Base-by-base conservation (phyloP, 2,797 vertebrate genomes). In the Sphenodon punctatus region DNA sequence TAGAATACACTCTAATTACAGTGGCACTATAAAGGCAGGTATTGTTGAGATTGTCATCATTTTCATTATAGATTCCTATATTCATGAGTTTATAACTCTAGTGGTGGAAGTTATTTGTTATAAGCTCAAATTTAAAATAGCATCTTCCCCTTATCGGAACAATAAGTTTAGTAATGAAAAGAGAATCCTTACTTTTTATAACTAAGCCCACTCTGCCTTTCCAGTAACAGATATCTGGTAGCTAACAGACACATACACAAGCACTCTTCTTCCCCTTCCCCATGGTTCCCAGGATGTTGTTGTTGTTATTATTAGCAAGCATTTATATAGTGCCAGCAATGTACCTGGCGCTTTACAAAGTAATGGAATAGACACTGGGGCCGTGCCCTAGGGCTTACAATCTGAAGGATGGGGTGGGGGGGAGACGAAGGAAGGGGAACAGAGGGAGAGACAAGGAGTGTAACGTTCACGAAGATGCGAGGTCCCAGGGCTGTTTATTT, bases 131-230 rank as follows among this genome's bases (percentile, higher is more conserved):
- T 86, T 69, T 63, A 60, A 82, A 56, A 41, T 1, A 15, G 46
- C 39, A 68, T 73, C 90, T 36, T 11, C 30, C 55, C 65, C 79
- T 78, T 45, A 10, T n/a, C 70, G 75, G 80, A 77, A 72, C 77
- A 86, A 71, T 80, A 79, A 77, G 68, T 63, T 56, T 82, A 38
- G 79, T 43, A 81, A 59, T 66, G 68, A 87, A 92, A 92, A 89
- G 93, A 93, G 80, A 89, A 66, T 65, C 95, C 94, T 95, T 95
- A 94, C 94, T 94, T 95, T 84, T 89, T 84, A 78, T 90, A 90
- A 85, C 87, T 76, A 88, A 87, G 82, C 22, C 2, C 71, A 75
- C 34, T 70, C 83, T 88, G n/a, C 88, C 86, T 84, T 78, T 82
- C 88, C 88, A 76, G 84, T 91, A 78, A 87, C 86, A 51, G 60